These are phyloP conservation scores for Pangasius mekongensis DNA, from an alignment of 2,797 vertebrate species.

Conservation along the genomic window DNA sequence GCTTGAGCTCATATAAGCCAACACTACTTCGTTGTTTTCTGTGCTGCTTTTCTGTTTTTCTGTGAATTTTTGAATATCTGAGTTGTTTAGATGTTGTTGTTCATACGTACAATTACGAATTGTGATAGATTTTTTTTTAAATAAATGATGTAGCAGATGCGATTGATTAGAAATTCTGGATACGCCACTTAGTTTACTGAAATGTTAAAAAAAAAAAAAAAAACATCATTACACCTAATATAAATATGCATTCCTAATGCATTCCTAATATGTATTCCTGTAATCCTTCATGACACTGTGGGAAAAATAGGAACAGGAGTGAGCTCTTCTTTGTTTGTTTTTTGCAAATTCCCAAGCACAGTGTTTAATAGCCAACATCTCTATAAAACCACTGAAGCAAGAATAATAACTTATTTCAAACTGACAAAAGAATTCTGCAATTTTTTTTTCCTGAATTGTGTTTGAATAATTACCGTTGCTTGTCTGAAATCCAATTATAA, in stretches of 20 bases:
- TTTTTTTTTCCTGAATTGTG: neutral
- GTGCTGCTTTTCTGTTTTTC: neutral
- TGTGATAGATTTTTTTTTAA: neutral
- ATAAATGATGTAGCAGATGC: neutral
- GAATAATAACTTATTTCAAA: constrained; percentile 24
- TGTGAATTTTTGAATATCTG: constrained; percentile 1
- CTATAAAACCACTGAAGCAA: constrained; percentile 23
- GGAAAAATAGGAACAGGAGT: neutral
- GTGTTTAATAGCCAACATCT: constrained; percentile 5
- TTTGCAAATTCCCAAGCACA: neutral
- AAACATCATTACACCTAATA: neutral
- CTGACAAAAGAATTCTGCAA: neutral
- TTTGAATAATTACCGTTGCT: constrained; percentile 3
- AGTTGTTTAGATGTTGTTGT: neutral
- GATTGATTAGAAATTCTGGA: neutral
- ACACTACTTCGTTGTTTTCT: neutral
- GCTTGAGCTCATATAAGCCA: neutral
- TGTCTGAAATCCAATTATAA: constrained; percentile 7
- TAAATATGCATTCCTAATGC: neutral
- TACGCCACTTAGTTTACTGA: neutral
- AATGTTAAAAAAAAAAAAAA: neutral
- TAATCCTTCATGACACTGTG: neutral
- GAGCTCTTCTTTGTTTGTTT: neutral
- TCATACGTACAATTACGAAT: neutral
- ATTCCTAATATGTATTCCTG: neutral